These are phyloP conservation scores for Gambusia holbrooki DNA, from an alignment of 2,113 vertebrate genomes.

Conservation along the genomic window DNA sequence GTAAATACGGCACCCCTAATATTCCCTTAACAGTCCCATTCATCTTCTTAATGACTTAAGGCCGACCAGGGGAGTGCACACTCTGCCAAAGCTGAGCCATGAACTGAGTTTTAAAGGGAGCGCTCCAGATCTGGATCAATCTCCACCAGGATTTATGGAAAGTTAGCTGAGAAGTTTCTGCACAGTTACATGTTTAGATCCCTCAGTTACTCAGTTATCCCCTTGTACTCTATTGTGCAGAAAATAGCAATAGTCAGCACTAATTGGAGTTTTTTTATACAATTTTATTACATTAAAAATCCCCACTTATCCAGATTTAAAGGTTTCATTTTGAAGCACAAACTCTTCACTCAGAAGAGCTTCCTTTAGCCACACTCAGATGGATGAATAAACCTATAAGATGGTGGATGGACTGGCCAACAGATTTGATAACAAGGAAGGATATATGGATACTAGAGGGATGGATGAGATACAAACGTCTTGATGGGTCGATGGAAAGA, in stretches of 20 bases:
- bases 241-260: no score
- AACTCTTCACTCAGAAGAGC: no score
- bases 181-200: not conserved
- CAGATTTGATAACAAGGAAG: no score
- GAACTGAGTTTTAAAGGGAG: not conserved
- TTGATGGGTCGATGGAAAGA: no score
- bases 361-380: no score
- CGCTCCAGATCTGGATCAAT: not conserved
- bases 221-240: not conserved
- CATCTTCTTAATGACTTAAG: constrained; percentile 3
- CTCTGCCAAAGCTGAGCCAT: not conserved
- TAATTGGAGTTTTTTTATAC: no score
- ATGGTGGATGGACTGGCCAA: no score
- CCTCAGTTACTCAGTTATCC: not conserved
- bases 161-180: not conserved
- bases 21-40: not conserved
- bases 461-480: no score
- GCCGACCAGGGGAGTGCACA: not conserved
- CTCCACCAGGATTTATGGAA: not conserved
- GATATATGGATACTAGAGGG: no score
- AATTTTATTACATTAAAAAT: no score
- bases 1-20: constrained; percentile 19
- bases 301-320: no score
- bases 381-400: no score
- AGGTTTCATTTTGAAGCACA: not conserved